These are phyloP conservation scores for Drosophila pseudotakahashii DNA, from an alignment of 2,888 invertebrate species.

Conservation along the genomic window DNA sequence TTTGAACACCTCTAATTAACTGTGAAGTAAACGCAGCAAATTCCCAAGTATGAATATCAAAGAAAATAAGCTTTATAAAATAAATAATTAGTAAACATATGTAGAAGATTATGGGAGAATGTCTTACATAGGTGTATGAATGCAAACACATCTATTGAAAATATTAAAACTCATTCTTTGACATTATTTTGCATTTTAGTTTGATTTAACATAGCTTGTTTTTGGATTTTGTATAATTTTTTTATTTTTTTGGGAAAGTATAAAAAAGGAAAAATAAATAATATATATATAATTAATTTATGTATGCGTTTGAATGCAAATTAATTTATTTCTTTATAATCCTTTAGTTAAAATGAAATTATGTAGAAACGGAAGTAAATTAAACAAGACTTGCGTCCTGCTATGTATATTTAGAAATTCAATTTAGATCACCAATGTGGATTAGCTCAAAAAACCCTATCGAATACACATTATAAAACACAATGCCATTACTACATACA, in stretches of 20 bases:
- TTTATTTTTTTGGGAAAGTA: too few relatives aligned
- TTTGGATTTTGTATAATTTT: too few relatives aligned
- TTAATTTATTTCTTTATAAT: background rate
- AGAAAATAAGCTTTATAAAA: background rate
- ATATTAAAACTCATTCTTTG: too few relatives aligned
- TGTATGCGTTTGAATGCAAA: background rate
- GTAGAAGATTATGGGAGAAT: background rate
- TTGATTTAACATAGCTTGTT: too few relatives aligned
- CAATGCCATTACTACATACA: constrained; percentile 8
- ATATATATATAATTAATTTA: too few relatives aligned
- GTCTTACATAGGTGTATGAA: too few relatives aligned
- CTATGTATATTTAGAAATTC: background rate
- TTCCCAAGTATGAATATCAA: background rate
- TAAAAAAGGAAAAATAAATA: too few relatives aligned
- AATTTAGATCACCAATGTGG: background rate
- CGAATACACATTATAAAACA: background rate
- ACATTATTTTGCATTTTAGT: too few relatives aligned
- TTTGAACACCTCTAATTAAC: constrained; percentile 25
- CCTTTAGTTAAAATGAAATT: background rate
- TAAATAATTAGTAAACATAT: background rate
- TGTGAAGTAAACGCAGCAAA: constrained; percentile 5
- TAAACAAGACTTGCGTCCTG: background rate
- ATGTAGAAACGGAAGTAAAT: background rate
- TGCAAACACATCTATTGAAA: too few relatives aligned
- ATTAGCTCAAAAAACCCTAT: background rate